Conservation (phyloP, 2,888 invertebrate genomes). For the Troglohyphantes excavatus region DNA sequence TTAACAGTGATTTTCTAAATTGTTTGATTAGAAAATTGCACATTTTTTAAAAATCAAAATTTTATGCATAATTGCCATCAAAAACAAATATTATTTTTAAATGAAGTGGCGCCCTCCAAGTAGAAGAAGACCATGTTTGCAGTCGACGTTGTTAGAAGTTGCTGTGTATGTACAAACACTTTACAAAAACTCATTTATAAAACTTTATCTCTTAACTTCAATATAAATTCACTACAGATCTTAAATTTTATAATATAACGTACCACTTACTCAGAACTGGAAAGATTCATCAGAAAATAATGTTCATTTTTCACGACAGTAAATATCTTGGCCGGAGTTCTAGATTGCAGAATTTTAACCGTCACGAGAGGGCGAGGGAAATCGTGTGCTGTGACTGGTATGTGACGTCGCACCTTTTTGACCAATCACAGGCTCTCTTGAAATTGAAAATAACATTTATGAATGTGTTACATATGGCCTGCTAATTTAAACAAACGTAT, state of each 20-base stretch:
- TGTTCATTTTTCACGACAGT: constrained; percentile 55
- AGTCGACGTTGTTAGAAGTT: constrained; percentile 64
- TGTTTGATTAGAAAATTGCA: constrained; percentile 29
- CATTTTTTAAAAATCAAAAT: constrained; percentile 44
- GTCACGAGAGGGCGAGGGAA: constrained; percentile 75
- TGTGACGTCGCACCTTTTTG: constrained; percentile 40
- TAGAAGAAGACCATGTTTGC: constrained; percentile 69
- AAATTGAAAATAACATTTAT: constrained; percentile 14
- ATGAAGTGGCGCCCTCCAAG: constrained; percentile 77
- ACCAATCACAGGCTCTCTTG: constrained; percentile 42
- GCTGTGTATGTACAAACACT: constrained; percentile 43
- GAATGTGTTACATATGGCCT: background rate
- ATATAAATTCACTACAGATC: constrained; percentile 53
- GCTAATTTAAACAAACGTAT: background rate
- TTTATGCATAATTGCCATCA: constrained; percentile 73
- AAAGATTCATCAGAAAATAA: constrained; percentile 61
- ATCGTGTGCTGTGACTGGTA: constrained; percentile 28
- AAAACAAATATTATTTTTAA: constrained; percentile 69
- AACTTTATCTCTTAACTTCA: constrained; percentile 17
- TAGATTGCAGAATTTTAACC: constrained; percentile 70
- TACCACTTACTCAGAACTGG: constrained; percentile 59
- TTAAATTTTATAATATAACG: constrained; percentile 53
- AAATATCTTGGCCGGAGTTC: constrained; percentile 60
- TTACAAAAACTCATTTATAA: constrained; percentile 42
- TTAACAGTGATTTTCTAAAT: constrained; percentile 14